Evolutionary conservation across 2,113 vertebrate genomes (phyloP).

Genomic region (Plectropomus leopardus): DNA sequence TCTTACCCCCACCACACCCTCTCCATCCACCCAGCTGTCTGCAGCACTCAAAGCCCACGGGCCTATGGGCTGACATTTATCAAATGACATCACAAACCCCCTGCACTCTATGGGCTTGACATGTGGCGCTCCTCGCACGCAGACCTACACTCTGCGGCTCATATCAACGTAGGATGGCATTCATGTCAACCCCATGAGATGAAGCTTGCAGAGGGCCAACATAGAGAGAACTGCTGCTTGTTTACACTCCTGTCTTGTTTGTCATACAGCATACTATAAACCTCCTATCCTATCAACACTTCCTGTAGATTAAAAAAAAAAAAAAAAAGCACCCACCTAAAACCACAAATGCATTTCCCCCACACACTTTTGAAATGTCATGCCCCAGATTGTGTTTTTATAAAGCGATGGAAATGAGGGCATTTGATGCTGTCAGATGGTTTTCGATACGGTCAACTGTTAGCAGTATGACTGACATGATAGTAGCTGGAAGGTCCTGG

Average conservation of each 20-base stretch:
- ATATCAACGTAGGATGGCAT: constrained; percentile 6
- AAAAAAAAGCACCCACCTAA: neutral
- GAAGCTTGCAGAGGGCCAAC: constrained; percentile 11
- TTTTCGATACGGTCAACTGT: neutral
- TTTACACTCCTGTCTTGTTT: neutral
- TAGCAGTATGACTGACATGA: neutral
- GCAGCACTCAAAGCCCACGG: constrained; percentile 53
- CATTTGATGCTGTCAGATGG: neutral
- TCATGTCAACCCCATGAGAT: constrained; percentile 15
- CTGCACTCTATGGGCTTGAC: constrained; percentile 32
- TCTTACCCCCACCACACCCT: neutral
- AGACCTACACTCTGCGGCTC: constrained; percentile 5
- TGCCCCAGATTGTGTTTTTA: neutral
- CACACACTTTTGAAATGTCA: neutral
- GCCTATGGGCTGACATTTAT: constrained; percentile 58
- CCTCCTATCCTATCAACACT: neutral
- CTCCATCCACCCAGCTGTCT: constrained; percentile 72
- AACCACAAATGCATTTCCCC: neutral
- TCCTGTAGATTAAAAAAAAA: neutral
- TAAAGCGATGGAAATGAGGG: neutral
- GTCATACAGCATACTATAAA: neutral
- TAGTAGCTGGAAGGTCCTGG: neutral
- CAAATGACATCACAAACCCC: constrained; percentile 60
- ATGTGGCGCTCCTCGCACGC: constrained; percentile 27
- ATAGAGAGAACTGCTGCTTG: neutral